Evolutionary conservation across 2,888 invertebrate species (phyloP), one percentile per base, ranked within the genome.

Genomic region (Ophonus ardosiacus): DNA sequence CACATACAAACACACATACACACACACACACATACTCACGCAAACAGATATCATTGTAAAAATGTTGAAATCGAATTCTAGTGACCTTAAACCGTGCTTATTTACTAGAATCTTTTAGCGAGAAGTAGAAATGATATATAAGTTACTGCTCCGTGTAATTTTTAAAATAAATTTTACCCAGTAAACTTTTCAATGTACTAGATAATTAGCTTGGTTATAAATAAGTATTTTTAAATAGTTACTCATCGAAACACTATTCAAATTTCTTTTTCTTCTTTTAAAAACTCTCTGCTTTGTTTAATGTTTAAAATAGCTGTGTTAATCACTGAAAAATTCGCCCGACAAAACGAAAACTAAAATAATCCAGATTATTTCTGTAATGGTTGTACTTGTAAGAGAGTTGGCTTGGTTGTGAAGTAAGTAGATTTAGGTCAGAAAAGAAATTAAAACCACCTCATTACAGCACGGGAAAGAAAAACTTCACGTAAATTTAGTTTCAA

Each of bases 401-500:
- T 31, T 31, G 31, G 31, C 31, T 68, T 68, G 68, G 13, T 0
- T n/a, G 24, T 68, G 63, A 13, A 68, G 31, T 74, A 43, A 74
- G 71, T 24, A 15, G 71, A 74, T 74, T 74, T 74, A 74, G 71
- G 71, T 74, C 71, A 74, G 43, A 7, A 74, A 68, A 74, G 71
- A 43, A 43, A 74, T 74, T 74, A 74, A 74, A 17, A 17, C 40
- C 71, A 43, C 18, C 31, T 31, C 68, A 68, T 68, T 38, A 68
- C 38, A 59, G 38, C 68, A 40, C 18, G 13, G 7, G 43, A 74
- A 6, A 15, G 17, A 74, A 74, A 68, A 38, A 38, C 13, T 40
- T 8, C 38, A 38, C 71, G 82, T 71, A 82, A 82, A 82, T 71
- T 82, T 82, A 56, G 82, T 71, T 68, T 24, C 71, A 38, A 43